A percentile compares a stretch with the other conserved stretches of the same genome.
These are phyloP conservation scores for Aphis gossypii DNA, from an alignment of 1,140 invertebrate species.

Conservation along the genomic window DNA sequence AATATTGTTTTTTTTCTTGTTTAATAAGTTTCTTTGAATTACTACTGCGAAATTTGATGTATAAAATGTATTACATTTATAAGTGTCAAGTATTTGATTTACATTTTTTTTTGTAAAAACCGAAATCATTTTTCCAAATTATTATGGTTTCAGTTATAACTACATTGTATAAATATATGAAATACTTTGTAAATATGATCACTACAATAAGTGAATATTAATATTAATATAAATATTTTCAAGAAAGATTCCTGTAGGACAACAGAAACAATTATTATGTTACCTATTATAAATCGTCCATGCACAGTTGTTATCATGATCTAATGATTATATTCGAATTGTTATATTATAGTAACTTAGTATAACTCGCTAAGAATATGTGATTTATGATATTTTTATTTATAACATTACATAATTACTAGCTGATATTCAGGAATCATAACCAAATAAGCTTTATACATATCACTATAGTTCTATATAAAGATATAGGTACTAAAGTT, in stretches of 20 bases:
- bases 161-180: background rate
- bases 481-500: background rate
- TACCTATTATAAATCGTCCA: background rate
- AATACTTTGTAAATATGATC: background rate
- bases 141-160: background rate
- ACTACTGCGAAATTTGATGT: no score
- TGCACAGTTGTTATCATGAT: background rate
- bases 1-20: no score
- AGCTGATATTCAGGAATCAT: background rate
- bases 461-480: background rate
- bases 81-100: no score
- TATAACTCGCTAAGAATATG: background rate
- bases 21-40: no score
- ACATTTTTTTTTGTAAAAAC: no score
- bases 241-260: background rate
- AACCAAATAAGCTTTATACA: background rate
- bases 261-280: background rate
- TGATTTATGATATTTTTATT: background rate
- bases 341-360: background rate
- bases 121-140: background rate
- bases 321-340: background rate
- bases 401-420: background rate
- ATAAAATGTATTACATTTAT: no score
- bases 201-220: background rate
- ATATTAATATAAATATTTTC: background rate